These are phyloP conservation scores for Amiota communis DNA, from an alignment of 2,888 invertebrate species.

Conservation along the genomic window DNA sequence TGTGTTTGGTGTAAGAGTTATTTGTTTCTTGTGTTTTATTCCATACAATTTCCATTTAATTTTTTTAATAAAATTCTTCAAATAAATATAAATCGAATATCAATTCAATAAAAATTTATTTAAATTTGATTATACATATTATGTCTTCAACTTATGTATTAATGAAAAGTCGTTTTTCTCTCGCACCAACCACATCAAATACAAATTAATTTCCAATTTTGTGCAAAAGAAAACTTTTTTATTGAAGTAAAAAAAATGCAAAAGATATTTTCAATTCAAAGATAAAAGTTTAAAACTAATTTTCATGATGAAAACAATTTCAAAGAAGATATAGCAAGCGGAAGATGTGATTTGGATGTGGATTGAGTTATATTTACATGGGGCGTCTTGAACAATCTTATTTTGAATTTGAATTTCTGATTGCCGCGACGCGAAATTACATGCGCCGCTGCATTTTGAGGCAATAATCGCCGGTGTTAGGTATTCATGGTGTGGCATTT, in stretches of 20 bases:
- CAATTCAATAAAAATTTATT: no score
- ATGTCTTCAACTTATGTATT: no score
- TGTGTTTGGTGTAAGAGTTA: no score
- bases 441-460: slow-evolving; percentile 60
- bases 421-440: slow-evolving; percentile 49
- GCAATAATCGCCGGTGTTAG: slow-evolving; percentile 64
- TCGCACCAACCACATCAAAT: slow-evolving; percentile 46
- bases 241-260: not conserved
- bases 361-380: slow-evolving; percentile 41
- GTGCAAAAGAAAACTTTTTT: slow-evolving; percentile 11
- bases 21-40: no score
- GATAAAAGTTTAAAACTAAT: slow-evolving; percentile 21
- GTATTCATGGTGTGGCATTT: no score
- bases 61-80: no score
- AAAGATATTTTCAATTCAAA: slow-evolving; percentile 28
- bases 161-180: no score
- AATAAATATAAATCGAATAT: no score
- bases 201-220: slow-evolving; percentile 65
- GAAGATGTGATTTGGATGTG: slow-evolving; percentile 35
- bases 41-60: no score
- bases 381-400: not conserved
- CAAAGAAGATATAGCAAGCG: slow-evolving; percentile 45
- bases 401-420: slow-evolving; percentile 51
- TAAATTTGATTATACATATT: no score
- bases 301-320: not conserved